Evolutionary conservation across 2,888 invertebrate genomes (phyloP).

Genomic region (Amblyjoppa proteus): DNA sequence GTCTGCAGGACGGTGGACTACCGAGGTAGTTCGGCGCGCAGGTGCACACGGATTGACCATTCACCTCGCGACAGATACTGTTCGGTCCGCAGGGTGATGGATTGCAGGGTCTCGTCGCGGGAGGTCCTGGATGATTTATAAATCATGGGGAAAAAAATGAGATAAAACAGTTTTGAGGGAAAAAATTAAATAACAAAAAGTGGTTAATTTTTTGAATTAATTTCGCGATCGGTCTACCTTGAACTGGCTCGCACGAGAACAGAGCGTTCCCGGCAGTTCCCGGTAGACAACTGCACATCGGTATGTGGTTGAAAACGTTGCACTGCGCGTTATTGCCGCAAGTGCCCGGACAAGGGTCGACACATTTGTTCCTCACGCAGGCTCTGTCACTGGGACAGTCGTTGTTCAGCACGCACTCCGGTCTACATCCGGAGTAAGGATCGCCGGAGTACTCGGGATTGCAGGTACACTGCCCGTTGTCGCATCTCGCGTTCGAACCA

Average conservation of each 20-base stretch:
- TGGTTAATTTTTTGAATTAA: background rate
- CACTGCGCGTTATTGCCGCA: slow-evolving; percentile 89
- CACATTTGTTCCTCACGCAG: slow-evolving; percentile 85
- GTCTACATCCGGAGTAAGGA: slow-evolving; percentile 85
- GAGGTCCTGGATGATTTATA: background rate
- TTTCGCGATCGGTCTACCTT: slow-evolving; percentile 77
- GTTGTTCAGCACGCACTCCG: slow-evolving; percentile 85
- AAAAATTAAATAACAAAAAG: background rate
- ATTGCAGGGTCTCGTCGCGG: slow-evolving; percentile 84
- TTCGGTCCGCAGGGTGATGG: slow-evolving; percentile 86
- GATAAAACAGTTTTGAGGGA: background rate
- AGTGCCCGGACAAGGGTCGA: slow-evolving; percentile 85
- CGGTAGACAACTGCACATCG: slow-evolving; percentile 90
- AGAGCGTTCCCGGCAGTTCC: slow-evolving; percentile 85
- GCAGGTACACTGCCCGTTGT: slow-evolving; percentile 84
- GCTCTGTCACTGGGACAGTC: slow-evolving; percentile 85
- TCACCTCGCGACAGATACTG: slow-evolving; percentile 85
- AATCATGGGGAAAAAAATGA: background rate
- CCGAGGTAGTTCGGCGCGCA: slow-evolving; percentile 84
- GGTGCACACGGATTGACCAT: slow-evolving; percentile 85
- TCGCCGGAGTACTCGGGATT: slow-evolving; percentile 84
- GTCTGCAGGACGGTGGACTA: slow-evolving; percentile 84
- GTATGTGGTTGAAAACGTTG: slow-evolving; percentile 91
- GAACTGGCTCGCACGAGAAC: slow-evolving; percentile 81
- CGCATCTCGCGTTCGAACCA: slow-evolving; percentile 86